A percentile compares a stretch with the other conserved stretches of the same genome.
Evolutionary conservation across 2,797 vertebrate species (phyloP).

Genomic region (Pitangus sulphuratus): DNA sequence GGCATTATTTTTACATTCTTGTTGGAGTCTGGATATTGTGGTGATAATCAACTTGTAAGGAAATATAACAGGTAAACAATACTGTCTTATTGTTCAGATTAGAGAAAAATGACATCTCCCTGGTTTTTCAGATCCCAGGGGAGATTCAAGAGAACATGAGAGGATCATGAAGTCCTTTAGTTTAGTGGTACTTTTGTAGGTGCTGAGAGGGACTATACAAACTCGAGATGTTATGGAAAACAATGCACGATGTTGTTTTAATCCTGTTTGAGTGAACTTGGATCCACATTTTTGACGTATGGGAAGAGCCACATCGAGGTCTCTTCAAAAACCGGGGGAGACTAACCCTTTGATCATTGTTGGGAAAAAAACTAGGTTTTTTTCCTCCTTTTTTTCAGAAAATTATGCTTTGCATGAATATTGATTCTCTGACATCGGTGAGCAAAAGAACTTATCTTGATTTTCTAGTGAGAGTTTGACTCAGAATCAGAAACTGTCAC

Average conservation of each 20-base stretch:
- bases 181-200: not conserved
- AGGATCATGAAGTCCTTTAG: not conserved
- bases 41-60: not conserved
- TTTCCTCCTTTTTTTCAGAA: not conserved
- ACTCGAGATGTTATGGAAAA: not conserved
- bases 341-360: not conserved
- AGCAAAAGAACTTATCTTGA: conserved; percentile 3
- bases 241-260: not conserved
- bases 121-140: not conserved
- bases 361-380: not conserved
- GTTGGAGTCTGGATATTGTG: not conserved
- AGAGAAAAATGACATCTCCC: not conserved
- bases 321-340: not conserved
- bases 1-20: not conserved
- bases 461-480: conserved; percentile 30
- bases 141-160: not conserved
- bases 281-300: not conserved
- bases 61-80: not conserved
- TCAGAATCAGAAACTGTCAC: conserved; percentile 62
- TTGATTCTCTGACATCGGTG: conserved; percentile 26
- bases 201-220: not conserved
- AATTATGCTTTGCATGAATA: conserved; percentile 34
- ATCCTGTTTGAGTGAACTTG: not conserved
- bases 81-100: not conserved
- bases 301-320: not conserved